phyloP scores from a whole-genome alignment of 2,797 vertebrate genomes.

The Urosaurus nigricauda region DNA sequence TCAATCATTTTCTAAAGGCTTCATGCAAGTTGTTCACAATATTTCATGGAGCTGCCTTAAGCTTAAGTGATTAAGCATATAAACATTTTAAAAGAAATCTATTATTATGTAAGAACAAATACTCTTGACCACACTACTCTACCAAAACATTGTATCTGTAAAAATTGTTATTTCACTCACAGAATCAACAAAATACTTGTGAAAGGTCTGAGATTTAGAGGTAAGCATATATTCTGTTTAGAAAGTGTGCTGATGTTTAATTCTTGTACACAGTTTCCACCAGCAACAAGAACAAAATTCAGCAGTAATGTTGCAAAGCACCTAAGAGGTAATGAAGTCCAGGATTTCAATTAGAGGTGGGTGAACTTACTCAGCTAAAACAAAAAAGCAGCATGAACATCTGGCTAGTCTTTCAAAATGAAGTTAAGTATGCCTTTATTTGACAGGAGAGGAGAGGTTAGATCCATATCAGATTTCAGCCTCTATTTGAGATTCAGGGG shows the following conservation, averaged over 20 bases:
- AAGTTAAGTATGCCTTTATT: slow-evolving; percentile 45
- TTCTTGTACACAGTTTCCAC: not conserved
- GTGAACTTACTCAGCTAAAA: slow-evolving; percentile 21
- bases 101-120: not conserved
- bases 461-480: slow-evolving; percentile 34
- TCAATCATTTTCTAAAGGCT: not conserved
- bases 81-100: not conserved
- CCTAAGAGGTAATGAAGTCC: slow-evolving; percentile 4
- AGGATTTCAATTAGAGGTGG: slow-evolving; percentile 13
- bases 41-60: not conserved
- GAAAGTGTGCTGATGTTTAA: not conserved
- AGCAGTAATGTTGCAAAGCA: not conserved
- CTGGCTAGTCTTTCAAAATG: slow-evolving; percentile 24
- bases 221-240: not conserved
- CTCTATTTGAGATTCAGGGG: not conserved
- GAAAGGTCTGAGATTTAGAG: not conserved
- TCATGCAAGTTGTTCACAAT: not conserved
- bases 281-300: not conserved
- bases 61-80: not conserved
- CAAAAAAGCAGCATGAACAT: slow-evolving; percentile 29
- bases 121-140: not conserved
- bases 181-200: not conserved
- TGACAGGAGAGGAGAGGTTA: slow-evolving; percentile 22
- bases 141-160: not conserved
- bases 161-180: not conserved